A percentile compares a stretch with the other conserved stretches of the same genome.
These are phyloP conservation scores for Cataglyphis rosenhaueri DNA, from an alignment of 2,888 invertebrate genomes.

Conservation along the genomic window DNA sequence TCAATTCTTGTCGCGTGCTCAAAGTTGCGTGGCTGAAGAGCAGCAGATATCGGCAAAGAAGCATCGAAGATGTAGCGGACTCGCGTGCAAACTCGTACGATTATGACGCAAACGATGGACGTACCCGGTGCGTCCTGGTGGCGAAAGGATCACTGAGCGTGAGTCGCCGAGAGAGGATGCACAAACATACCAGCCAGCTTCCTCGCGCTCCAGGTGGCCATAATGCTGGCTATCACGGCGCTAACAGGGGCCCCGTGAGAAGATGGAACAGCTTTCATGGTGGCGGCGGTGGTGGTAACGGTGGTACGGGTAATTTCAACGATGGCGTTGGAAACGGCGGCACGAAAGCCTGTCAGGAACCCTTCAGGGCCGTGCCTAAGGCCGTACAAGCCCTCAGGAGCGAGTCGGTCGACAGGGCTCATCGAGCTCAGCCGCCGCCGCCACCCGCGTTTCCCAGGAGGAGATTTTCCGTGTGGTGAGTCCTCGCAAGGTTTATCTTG, in stretches of 20 bases:
- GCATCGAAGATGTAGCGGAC: slow-evolving; percentile 12
- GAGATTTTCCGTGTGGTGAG: slow-evolving; percentile 86
- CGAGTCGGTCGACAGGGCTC: slow-evolving; percentile 83
- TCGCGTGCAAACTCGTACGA: not conserved
- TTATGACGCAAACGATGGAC: slow-evolving; percentile 63
- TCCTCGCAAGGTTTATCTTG: slow-evolving; percentile 43
- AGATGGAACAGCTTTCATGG: slow-evolving; percentile 86
- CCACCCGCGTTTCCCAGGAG: slow-evolving; percentile 84
- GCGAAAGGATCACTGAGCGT: slow-evolving; percentile 62
- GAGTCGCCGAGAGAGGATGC: slow-evolving; percentile 77
- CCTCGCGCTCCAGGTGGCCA: slow-evolving; percentile 76
- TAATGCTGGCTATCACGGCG: slow-evolving; percentile 67
- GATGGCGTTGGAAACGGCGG: slow-evolving; percentile 70
- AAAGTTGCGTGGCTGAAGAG: not conserved
- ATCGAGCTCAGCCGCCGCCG: slow-evolving; percentile 82
- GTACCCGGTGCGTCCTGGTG: slow-evolving; percentile 60
- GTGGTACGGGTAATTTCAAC: slow-evolving; percentile 71
- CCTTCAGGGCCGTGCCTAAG: slow-evolving; percentile 81
- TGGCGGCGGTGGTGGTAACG: slow-evolving; percentile 71
- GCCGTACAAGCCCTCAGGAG: slow-evolving; percentile 83
- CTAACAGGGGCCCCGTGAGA: slow-evolving; percentile 84
- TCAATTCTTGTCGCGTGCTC: slow-evolving; percentile 4
- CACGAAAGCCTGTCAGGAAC: slow-evolving; percentile 75
- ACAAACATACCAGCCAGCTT: slow-evolving; percentile 84
- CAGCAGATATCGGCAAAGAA: not conserved